Conservation (phyloP, 2,888 invertebrate genomes). For the Lamellibrachia satsuma region DNA sequence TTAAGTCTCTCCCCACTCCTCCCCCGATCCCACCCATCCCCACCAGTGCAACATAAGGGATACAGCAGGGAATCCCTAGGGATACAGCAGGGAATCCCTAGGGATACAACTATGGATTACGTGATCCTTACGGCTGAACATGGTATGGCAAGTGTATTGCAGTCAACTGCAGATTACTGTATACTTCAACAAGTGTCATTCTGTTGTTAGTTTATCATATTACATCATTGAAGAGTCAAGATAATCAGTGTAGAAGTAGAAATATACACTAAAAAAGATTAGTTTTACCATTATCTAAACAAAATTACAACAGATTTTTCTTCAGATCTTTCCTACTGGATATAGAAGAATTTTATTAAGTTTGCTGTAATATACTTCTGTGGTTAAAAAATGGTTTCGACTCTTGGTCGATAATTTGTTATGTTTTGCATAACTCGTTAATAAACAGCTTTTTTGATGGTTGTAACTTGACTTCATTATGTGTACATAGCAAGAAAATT, state of each 20-base stretch:
- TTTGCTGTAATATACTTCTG: too few species aligned
- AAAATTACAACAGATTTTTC: neutral
- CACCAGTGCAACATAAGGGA: neutral
- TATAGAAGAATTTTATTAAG: neutral
- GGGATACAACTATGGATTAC: neutral
- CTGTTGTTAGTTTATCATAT: neutral
- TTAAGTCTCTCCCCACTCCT: conserved; percentile 34
- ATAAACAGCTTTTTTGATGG: neutral
- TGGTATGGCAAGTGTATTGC: neutral
- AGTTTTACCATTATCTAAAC: neutral
- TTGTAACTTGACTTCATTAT: neutral
- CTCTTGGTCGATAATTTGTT: neutral
- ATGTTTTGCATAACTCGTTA: neutral
- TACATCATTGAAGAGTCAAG: neutral
- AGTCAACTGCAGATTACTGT: neutral
- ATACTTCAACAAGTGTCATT: neutral
- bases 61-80: neutral
- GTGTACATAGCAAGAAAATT: too few species aligned
- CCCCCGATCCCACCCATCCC: conserved; percentile 38
- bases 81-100: too few species aligned
- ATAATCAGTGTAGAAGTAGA: neutral
- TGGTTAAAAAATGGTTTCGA: neutral
- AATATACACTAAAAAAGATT: neutral
- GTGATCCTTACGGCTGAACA: neutral
- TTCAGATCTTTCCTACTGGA: neutral